Base-by-base conservation (phyloP, 2,888 invertebrate species). In the Pedicia rivosa region DNA sequence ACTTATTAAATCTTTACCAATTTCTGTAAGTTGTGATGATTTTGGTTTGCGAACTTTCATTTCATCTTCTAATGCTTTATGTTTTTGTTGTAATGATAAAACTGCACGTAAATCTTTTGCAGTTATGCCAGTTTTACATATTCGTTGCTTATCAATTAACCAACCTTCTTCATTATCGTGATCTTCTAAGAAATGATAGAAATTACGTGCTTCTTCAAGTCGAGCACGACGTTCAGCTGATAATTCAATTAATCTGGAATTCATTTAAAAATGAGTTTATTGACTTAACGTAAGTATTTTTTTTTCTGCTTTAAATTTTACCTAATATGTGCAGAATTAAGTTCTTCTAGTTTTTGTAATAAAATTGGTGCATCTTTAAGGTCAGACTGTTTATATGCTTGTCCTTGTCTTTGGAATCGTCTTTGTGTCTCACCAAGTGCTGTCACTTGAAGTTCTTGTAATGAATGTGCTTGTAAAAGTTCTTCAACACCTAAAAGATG, bases 81-180 rank as follows among this genome's bases (percentile, higher is more conserved):
- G 95, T 52, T 92, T 91, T 59, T 92, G 91, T 41, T 86, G 77
- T 37, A 94, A 64, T 24, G 88, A 86, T 22, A 86, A 68, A 5
- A 94, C 90, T 0, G 86, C 90, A 37, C 87, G 71, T 31, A 95
- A 64, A 59, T 98, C 95, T 59, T 92, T 94, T 2, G 92, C 91
- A 0, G 84, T 78, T 17, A 92, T 82, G n/a, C 84, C 86, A 0
- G 91, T 79, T 53, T 83, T 82, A 56, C 94, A 92, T 42, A 94
- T 81, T 5, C 87, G 70, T 56, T 92, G 88, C 54, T 91, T 92
- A 54, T 98, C 97, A 2, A 84, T 76, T 37, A 97, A 68, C 95
- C 97, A 97, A 1, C 87, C 79, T 64, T 95, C 94, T 60, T 97
- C 97, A 50, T 97, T 97, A 50, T 97, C 95, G 49, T 91, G 84